phyloP scores from a whole-genome alignment of 2,888 invertebrate species.

The Limulus polyphemus region DNA sequence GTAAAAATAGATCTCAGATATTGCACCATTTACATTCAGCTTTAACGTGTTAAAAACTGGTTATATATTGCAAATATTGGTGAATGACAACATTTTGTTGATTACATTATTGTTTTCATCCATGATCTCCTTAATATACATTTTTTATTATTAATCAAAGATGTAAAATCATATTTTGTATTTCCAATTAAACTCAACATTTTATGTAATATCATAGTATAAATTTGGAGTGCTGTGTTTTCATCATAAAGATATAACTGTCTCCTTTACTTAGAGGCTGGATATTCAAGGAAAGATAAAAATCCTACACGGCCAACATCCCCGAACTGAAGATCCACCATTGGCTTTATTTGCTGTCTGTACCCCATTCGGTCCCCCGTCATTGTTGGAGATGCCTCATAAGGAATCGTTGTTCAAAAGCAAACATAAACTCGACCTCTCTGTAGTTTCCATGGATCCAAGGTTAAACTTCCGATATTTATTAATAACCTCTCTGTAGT shows the following conservation, averaged over 20 bases:
- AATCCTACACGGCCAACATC: constrained; percentile 89
- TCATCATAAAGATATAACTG: too few species aligned
- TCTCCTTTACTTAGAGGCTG: constrained; percentile 53
- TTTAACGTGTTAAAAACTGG: too few species aligned
- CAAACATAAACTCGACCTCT: constrained; percentile 94
- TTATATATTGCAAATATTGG: too few species aligned
- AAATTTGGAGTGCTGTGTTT: too few species aligned
- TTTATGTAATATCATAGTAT: constrained; percentile 39
- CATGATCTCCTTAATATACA: neutral
- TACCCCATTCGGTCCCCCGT: constrained; percentile 97
- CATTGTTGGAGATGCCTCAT: constrained; percentile 88
- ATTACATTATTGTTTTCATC: too few species aligned
- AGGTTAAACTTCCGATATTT: constrained; percentile 43
- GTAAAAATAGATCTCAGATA: too few species aligned
- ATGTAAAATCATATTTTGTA: too few species aligned
- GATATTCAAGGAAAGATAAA: constrained; percentile 95
- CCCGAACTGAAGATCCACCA: constrained; percentile 79
- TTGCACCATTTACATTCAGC: too few species aligned
- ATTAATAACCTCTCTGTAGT: too few species aligned
- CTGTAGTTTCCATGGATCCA: constrained; percentile 94
- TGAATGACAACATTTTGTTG: too few species aligned
- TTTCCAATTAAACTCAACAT: too few species aligned
- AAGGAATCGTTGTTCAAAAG: constrained; percentile 99
- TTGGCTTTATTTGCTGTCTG: constrained; percentile 93
- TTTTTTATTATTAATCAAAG: constrained; percentile 32